Conservation (phyloP, 1,140 invertebrate species). For the Apolygus lucorum region DNA sequence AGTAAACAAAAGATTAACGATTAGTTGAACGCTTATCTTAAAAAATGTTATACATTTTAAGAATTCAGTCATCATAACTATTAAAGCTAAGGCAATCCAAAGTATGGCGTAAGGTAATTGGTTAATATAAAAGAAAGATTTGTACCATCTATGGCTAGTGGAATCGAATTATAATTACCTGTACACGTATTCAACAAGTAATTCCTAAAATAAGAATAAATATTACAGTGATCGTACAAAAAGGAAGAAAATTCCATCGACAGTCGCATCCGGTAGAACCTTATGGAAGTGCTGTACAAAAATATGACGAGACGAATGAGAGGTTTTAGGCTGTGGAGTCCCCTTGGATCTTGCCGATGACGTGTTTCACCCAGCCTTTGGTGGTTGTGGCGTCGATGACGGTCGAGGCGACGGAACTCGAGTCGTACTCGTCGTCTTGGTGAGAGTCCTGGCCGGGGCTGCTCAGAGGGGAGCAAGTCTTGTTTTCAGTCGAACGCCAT, state of each 20-base stretch:
- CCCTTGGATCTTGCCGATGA: constrained; percentile 44
- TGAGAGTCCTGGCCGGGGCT: constrained; percentile 23
- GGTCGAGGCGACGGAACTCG: constrained; percentile 42
- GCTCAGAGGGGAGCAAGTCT: constrained; percentile 6
- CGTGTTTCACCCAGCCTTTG: constrained; percentile 45
- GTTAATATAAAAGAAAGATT: neutral
- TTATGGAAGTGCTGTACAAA: neutral
- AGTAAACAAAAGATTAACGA: neutral
- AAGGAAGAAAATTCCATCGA: neutral
- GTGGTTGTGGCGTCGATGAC: constrained; percentile 38
- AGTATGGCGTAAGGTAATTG: neutral
- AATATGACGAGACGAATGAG: neutral
- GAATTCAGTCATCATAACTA: neutral
- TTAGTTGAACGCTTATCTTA: neutral
- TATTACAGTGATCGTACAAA: neutral
- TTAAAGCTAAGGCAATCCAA: neutral
- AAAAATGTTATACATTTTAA: neutral
- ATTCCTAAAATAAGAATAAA: neutral
- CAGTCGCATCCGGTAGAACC: too few species aligned
- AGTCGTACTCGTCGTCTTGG: constrained; percentile 41
- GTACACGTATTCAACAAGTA: neutral
- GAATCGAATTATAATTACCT: too few species aligned
- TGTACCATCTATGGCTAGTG: neutral
- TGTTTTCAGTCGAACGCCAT: constrained; percentile 8
- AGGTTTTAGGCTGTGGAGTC: neutral